Conservation (phyloP, 2,888 invertebrate species). For the Sipunculus nudus region DNA sequence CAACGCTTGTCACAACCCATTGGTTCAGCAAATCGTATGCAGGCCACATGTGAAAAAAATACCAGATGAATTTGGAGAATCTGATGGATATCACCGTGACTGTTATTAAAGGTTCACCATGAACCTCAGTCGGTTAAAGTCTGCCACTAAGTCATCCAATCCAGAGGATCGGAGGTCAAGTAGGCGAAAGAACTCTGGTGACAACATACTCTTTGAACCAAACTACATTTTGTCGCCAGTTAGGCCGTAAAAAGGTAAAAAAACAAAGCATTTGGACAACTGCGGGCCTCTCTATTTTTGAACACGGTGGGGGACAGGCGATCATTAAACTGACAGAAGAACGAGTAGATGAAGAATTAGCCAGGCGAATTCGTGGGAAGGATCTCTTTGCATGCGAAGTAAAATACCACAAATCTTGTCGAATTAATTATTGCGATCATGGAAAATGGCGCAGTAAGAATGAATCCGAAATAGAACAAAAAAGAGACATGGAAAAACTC, state of each 20-base stretch:
- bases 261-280: background rate
- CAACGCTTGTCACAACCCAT: background rate
- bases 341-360: background rate
- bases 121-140: slow-evolving; percentile 14
- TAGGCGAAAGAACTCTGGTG: background rate
- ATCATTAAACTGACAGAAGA: background rate
- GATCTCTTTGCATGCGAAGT: slow-evolving; percentile 10
- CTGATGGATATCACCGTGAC: slow-evolving; percentile 8
- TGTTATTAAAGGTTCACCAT: slow-evolving; percentile 15
- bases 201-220: background rate
- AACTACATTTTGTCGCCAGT: background rate
- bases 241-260: background rate
- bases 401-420: background rate
- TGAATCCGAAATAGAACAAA: background rate
- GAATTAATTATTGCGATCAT: background rate
- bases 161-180: background rate
- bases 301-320: background rate
- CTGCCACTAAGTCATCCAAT: background rate
- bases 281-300: background rate
- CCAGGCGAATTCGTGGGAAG: background rate
- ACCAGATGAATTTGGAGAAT: slow-evolving; percentile 1
- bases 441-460: background rate
- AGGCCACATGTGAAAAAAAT: background rate
- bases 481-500: background rate
- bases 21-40: background rate